Evolutionary conservation across 2,113 vertebrate species (phyloP), one percentile per base, ranked within the genome.

Genomic region (Gasterosteus aculeatus): DNA sequence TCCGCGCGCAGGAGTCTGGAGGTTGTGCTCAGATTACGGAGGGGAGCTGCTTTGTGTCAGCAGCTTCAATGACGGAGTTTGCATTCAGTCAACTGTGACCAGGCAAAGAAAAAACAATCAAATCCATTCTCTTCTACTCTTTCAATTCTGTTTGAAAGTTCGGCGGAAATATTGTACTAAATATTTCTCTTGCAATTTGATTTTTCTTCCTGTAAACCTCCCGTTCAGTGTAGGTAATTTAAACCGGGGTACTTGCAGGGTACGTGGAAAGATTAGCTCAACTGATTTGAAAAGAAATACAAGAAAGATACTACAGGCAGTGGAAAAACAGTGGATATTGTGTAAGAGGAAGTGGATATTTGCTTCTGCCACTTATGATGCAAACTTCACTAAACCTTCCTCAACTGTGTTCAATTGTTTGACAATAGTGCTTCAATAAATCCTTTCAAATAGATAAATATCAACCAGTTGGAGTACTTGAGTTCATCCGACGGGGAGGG

Each of bases 21-120:
- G 56, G 49, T 71, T 81, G 56, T 51, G 72, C 38, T 75, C 73
- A 41, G 15, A 56, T 69, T 57, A 15, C 33, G 56, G 75, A 63
- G 22, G 74, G 6, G 41, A 72, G 69, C 69, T 62, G 65, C 80
- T 60, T 74, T 14, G 3, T 26, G 18, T 81, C 54, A 8, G 51
- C n/a, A 0, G 61, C 39, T 53, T 56, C 16, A 11, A 5, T 9
- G 10, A 46, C 19, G 29, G 19, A 60, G 4, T 16, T 58, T 69
- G 53, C 10, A 39, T 10, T 49, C 19, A 18, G 10, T 82, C 31
- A 51, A 56, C n/a, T 60, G n/a, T 46, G 58, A 60, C 18, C 3
- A 42, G 2, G 35, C 38, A 16, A 53, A 12, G 10, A 14, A 33
- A 38, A 12, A 14, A 33, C 1, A 33, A 2, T 6, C 59, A 78